Evolutionary conservation across 2,888 invertebrate genomes (phyloP), one percentile per base, ranked within the genome.

Genomic region (Ichneumoninae sp.): DNA sequence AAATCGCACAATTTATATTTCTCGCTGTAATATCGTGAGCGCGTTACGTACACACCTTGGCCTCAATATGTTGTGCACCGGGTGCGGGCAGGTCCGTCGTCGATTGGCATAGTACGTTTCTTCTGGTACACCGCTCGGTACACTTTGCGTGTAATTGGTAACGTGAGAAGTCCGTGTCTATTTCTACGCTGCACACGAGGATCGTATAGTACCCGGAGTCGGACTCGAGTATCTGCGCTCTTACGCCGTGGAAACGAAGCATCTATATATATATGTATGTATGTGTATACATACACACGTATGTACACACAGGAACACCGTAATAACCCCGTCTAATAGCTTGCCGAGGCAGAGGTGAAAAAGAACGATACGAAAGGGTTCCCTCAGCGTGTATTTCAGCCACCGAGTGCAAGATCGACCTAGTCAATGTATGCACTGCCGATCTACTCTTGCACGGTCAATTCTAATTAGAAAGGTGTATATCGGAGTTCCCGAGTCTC

Each of bases 401-500:
- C 26, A 60, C 60, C 60, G 30, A 50, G 47, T 68, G 33, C 69
- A 30, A 50, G 69, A 69, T 69, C 69, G 69, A 69, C 69, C 69
- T n/a, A 50, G 50, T 50, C 47, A n/a, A n/a, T 52, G 69, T 8
- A 33, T 62, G 57, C 47, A 74, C 57, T 68, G 13, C 7, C 33
- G 68, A 80, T 68, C 36, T 68, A 74, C 57, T 74, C 47, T 60
- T 69, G 75, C 50, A 62, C n/a, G 69, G 75, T 69, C 69, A 69
- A 74, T 75, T 80, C 52, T 54, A 50, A 81, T 75, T 81, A 81
- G 80, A 81, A 81, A 81, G 80, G 80, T 80, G 57, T 57, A 47
- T 22, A 22, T 26, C 57, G 57, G 13, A 70, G 60, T 36, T 36
- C 22, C 50, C 8, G 75, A 62, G 62, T 62, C 33, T 75, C 75